These are phyloP conservation scores for Apotomis betuletana DNA, from an alignment of 2,888 invertebrate genomes.

Conservation along the genomic window DNA sequence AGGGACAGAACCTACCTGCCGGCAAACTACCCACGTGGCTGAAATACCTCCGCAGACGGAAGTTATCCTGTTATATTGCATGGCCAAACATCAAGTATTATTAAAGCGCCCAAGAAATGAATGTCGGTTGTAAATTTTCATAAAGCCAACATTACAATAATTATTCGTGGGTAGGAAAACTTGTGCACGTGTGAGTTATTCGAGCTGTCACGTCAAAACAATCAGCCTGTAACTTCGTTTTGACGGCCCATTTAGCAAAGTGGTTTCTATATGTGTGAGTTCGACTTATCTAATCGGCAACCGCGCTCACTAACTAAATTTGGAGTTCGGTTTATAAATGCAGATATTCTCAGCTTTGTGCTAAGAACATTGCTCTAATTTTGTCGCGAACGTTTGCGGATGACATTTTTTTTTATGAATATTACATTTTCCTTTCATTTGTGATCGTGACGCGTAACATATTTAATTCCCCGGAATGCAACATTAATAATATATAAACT, in stretches of 20 bases:
- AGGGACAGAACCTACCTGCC: constrained; percentile 68
- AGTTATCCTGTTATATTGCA: constrained; percentile 60
- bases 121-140: constrained; percentile 37
- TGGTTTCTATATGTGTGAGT: constrained; percentile 38
- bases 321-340: constrained; percentile 16
- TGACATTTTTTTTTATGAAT: background rate
- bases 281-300: constrained; percentile 9
- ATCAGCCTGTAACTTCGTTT: constrained; percentile 41
- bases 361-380: background rate
- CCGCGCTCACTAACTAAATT: constrained; percentile 30
- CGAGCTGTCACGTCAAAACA: constrained; percentile 40
- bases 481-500: background rate
- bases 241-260: constrained; percentile 41
- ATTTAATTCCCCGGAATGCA: background rate
- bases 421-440: background rate
- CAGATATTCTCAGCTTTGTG: constrained; percentile 20
- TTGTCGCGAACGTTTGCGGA: background rate
- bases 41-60: constrained; percentile 63
- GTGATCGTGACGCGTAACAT: background rate
- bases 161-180: constrained; percentile 33
- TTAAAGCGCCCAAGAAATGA: constrained; percentile 49
- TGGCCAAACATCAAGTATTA: constrained; percentile 57
- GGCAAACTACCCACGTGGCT: constrained; percentile 67
- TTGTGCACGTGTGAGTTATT: constrained; percentile 37
- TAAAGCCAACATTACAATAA: constrained; percentile 33